Evolutionary conservation across 2,888 invertebrate genomes (phyloP), one percentile per base, ranked within the genome.

Genomic region (Macaria notata): DNA sequence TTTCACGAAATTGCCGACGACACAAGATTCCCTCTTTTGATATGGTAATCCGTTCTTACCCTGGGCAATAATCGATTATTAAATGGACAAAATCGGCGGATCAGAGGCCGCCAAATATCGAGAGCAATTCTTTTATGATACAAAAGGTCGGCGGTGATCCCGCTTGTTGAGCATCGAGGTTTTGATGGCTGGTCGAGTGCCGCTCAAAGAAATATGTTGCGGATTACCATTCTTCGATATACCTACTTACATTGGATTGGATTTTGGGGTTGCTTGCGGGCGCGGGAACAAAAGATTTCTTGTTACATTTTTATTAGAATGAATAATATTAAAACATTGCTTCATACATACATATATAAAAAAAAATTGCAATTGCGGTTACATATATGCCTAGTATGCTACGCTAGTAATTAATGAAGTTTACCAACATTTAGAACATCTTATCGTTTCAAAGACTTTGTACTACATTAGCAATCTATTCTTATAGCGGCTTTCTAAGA

Each of bases 11-110:
- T 86, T 86, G 84, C 82, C 76, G 81, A 75, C 68, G 79, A 79
- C 83, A 81, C 76, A 79, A 81, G 83, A 83, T 85, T 36, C 82
- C 82, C 83, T 83, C 87, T 86, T 85, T 89, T 88, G 88, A 88
- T 88, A 88, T 89, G 88, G 85, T 88, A 88, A 89, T 88, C 79
- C 79, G 71, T 68, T 71, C 78, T 70, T 74, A 75, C 81, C 85
- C 81, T 78, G 70, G 66, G 76, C 83, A 78, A 84, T 85, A 85
- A 87, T 86, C 86, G 86, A 88, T 88, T 89, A 88, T 87, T 86
- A 87, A 86, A 87, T 83, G 84, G 84, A 81, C 79, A 82, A 79
- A 84, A 79, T 81, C 80, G 79, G 72, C 67, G 77, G 79, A 84
- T 83, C 83, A 77, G 47, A 70, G 72, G 66, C 79, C 78, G 71